phyloP scores from a whole-genome alignment of 1,140 invertebrate species.

The Tetragnatha versicolor region DNA sequence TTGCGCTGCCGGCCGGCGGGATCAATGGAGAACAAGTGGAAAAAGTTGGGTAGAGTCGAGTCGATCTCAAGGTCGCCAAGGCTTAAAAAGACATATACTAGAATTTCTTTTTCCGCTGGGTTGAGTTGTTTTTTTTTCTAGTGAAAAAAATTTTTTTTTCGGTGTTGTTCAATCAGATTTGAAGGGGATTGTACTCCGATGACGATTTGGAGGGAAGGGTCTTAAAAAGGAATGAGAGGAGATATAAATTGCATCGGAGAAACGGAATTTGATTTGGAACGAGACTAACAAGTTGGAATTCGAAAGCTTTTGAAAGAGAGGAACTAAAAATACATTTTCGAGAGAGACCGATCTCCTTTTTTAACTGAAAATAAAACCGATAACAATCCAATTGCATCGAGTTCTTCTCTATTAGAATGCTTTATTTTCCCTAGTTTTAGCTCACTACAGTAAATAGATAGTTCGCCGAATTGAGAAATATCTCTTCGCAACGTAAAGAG shows the following conservation, averaged over 20 bases:
- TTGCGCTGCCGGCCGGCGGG: not conserved
- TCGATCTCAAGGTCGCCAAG: not conserved
- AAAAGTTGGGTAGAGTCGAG: not conserved
- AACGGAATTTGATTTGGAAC: not conserved
- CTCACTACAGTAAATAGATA: too few relatives aligned
- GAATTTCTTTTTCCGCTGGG: not conserved
- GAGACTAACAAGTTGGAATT: not conserved
- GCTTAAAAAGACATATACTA: not conserved
- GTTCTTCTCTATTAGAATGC: too few relatives aligned
- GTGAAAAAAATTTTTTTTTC: not conserved
- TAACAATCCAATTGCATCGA: too few relatives aligned
- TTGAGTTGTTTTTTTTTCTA: too few relatives aligned
- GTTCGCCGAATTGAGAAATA: too few relatives aligned
- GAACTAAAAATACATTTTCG: not conserved
- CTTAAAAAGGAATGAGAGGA: not conserved
- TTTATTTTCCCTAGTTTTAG: too few relatives aligned
- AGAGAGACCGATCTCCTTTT: not conserved
- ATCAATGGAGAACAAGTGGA: slow-evolving; percentile 23
- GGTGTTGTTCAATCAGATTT: slow-evolving; percentile 4
- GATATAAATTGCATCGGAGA: not conserved
- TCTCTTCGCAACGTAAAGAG: too few relatives aligned
- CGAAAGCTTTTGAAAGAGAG: not conserved
- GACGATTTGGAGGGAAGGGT: not conserved
- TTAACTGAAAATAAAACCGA: not conserved
- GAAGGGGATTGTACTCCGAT: not conserved